Evolutionary conservation across 2,113 vertebrate species (phyloP), one percentile per base, ranked within the genome.

Genomic region (Nycticryphes semicollaris): DNA sequence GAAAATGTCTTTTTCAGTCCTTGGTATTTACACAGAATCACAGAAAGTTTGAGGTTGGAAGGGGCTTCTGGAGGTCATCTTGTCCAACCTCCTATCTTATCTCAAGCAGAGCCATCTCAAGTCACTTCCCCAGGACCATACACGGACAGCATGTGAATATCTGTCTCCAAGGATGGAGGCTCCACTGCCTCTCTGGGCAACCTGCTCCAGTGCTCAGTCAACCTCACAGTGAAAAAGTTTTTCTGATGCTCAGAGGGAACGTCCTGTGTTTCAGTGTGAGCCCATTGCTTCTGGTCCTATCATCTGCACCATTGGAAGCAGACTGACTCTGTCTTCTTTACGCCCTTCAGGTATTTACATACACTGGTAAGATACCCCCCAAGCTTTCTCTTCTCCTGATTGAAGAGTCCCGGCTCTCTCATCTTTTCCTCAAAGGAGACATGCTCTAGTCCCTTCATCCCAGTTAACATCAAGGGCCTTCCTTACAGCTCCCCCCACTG

Each of bases 191-290:
- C 14, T 45, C 50, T 78, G 54, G 13, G 5, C 18, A 82, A 19
- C 9, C 10, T 39, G 5, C 31, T 66, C 12, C 13, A 15, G 12
- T 2, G 1, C 5, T 6, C 18, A 37, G 18, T 57, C 43, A 1
- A 21, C 9, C 17, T 75, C 14, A 78, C 12, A 35, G 19, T 41
- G 25, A 54, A 87, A 56, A 81, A 63, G 3, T 47, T 5, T 53
- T 72, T 82, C 15, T 60, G 45, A 51, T 47, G 12, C 64, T 84
- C 64, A 30, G 47, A 51, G 22, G 24, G 27, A 68, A 39, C 10
- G 3, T 37, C 20, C 17, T 25, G 4, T 50, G 31, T 45, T 69
- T 43, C 27, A n/a, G 3, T 17, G 14, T 62, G 51, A n/a, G 28
- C 12, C 28, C 28, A 37, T 27, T 50, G 8, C 13, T 39, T 70